Conservation (phyloP, 1,140 invertebrate species). For the Zaprionus capensis region DNA sequence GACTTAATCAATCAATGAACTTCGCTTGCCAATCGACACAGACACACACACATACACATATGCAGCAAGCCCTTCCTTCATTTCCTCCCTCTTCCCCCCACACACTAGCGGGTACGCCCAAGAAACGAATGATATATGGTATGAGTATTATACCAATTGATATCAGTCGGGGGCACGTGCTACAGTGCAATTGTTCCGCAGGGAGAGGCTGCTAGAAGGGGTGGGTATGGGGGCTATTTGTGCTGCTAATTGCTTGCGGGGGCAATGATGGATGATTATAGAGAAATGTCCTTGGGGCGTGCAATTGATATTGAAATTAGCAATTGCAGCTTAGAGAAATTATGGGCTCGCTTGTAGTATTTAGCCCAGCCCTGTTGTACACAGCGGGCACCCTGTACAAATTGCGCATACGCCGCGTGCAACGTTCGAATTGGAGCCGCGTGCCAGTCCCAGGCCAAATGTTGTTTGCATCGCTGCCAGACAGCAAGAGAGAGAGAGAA, state of each 20-base stretch:
- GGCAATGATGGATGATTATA: constrained; percentile 15
- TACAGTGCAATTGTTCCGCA: constrained; percentile 31
- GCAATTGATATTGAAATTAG: constrained; percentile 75
- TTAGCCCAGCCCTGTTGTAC: not conserved
- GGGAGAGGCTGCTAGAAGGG: not conserved
- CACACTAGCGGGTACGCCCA: not conserved
- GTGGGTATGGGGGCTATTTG: not conserved
- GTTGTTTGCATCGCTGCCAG: not conserved
- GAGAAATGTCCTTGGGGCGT: constrained; percentile 13
- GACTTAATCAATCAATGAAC: constrained; percentile 43
- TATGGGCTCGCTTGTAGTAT: constrained; percentile 15
- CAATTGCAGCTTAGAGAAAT: constrained; percentile 31
- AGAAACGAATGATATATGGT: constrained; percentile 3
- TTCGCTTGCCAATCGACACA: constrained; percentile 6
- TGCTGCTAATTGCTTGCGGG: not conserved
- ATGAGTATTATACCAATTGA: constrained; percentile 25
- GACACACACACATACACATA: not conserved
- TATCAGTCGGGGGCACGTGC: constrained; percentile 35
- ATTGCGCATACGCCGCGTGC: constrained; percentile 72
- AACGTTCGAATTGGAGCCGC: constrained; percentile 47
- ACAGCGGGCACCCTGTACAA: constrained; percentile 25
- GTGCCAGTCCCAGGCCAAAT: constrained; percentile 52
- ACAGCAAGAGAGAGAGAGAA: constrained; percentile 4
- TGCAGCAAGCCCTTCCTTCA: not conserved
- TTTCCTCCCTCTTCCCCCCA: not conserved